These are phyloP conservation scores for Chesias legatella DNA, from an alignment of 2,888 invertebrate species.

Conservation along the genomic window DNA sequence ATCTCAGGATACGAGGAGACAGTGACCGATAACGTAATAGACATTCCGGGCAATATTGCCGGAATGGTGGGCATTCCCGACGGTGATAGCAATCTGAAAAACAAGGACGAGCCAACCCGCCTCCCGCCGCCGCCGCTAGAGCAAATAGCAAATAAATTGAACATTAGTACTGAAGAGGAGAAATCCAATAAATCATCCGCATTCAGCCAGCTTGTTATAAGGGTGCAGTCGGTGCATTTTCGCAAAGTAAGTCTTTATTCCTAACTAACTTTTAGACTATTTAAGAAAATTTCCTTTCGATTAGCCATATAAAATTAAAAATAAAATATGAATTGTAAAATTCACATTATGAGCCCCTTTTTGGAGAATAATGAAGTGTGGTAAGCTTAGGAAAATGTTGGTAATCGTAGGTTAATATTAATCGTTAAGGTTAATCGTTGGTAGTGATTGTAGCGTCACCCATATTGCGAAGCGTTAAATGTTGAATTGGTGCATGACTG, in stretches of 20 bases:
- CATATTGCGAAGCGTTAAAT: too few species aligned
- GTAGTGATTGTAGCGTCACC: too few species aligned
- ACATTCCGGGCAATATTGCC: conserved; percentile 67
- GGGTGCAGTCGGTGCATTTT: conserved; percentile 74
- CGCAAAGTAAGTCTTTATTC: conserved; percentile 57
- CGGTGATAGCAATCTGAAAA: conserved; percentile 54
- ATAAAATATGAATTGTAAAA: too few species aligned
- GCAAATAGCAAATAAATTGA: conserved; percentile 69
- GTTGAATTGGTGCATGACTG: too few species aligned
- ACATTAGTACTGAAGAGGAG: conserved; percentile 69
- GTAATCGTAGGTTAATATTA: too few species aligned
- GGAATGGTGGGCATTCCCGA: conserved; percentile 42
- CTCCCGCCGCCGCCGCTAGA: conserved; percentile 49
- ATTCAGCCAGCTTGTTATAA: conserved; percentile 73
- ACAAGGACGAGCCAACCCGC: conserved; percentile 50
- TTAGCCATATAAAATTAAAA: too few species aligned
- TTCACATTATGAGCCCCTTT: too few species aligned
- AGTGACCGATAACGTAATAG: conserved; percentile 69
- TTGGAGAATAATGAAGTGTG: too few species aligned
- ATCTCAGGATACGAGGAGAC: conserved; percentile 69
- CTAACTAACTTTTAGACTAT: too few species aligned
- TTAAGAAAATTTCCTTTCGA: too few species aligned
- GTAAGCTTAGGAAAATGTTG: too few species aligned
- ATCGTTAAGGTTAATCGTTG: too few species aligned
- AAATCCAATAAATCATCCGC: conserved; percentile 75